These are phyloP conservation scores for Anguilla rostrata DNA, from an alignment of 2,113 vertebrate genomes.

Conservation along the genomic window DNA sequence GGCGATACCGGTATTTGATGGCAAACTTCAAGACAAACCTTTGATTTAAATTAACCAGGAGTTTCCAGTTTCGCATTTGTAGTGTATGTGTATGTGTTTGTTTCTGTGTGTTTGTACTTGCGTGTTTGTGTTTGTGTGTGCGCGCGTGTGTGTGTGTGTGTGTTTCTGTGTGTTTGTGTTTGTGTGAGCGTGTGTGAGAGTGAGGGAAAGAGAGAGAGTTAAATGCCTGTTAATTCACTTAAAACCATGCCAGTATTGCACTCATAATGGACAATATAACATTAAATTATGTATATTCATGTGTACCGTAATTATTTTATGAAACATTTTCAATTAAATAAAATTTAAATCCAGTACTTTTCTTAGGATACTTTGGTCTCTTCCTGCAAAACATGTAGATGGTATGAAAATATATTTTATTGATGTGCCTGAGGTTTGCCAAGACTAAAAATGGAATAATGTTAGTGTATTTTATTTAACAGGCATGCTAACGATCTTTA, in stretches of 20 bases:
- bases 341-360: not conserved
- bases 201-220: no score
- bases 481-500: not conserved
- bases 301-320: not conserved
- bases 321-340: not conserved
- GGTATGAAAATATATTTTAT: constrained; percentile 3
- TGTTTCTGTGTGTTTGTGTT: no score
- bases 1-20: not conserved
- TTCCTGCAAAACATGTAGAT: not conserved
- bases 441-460: constrained; percentile 1
- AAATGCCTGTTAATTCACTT: no score
- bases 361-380: not conserved
- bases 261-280: not conserved
- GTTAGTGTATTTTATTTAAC: not conserved
- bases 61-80: not conserved
- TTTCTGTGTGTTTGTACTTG: no score
- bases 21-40: not conserved
- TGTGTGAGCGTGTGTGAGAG: no score
- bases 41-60: not conserved
- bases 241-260: no score
- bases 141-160: no score
- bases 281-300: not conserved
- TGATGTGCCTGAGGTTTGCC: not conserved
- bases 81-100: not conserved
- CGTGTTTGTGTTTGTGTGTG: no score